phyloP scores from a whole-genome alignment of 1,140 invertebrate genomes.

The Hypsibius dujardini region DNA sequence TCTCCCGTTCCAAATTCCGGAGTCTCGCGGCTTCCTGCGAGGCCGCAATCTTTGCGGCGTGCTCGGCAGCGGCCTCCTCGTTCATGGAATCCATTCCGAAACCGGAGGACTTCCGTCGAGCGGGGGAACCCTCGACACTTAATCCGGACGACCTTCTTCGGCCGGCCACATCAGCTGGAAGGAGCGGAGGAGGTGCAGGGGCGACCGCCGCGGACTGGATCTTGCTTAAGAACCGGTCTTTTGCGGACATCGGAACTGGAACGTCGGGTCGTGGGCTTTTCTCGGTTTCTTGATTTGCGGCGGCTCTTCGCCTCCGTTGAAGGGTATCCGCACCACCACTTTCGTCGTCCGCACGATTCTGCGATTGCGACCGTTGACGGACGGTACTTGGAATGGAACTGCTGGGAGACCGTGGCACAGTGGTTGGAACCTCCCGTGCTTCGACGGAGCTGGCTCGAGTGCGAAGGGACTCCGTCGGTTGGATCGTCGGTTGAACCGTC shows the following conservation, averaged over 20 bases:
- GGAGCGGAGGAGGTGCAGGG: not conserved
- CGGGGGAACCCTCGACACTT: too few relatives aligned
- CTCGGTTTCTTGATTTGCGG: not conserved
- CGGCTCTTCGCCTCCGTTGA: not conserved
- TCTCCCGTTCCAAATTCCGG: not conserved
- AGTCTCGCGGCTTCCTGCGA: constrained; percentile 9
- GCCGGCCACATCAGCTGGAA: not conserved
- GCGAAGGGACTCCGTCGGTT: too few relatives aligned
- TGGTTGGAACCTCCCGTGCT: too few relatives aligned
- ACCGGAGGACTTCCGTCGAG: too few relatives aligned
- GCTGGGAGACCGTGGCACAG: too few relatives aligned
- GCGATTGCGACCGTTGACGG: not conserved
- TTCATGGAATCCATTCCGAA: too few relatives aligned
- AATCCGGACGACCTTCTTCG: not conserved
- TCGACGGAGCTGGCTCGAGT: too few relatives aligned
- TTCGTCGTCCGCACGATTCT: not conserved
- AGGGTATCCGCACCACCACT: too few relatives aligned
- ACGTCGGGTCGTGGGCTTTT: not conserved
- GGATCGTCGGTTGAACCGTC: too few relatives aligned
- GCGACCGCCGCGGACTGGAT: not conserved
- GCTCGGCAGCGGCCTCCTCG: too few relatives aligned
- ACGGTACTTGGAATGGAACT: not conserved
- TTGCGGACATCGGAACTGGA: not conserved
- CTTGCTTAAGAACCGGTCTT: not conserved
- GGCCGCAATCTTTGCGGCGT: not conserved